phyloP scores from a whole-genome alignment of 2,797 vertebrate genomes.

The Myotis daubentonii region DNA sequence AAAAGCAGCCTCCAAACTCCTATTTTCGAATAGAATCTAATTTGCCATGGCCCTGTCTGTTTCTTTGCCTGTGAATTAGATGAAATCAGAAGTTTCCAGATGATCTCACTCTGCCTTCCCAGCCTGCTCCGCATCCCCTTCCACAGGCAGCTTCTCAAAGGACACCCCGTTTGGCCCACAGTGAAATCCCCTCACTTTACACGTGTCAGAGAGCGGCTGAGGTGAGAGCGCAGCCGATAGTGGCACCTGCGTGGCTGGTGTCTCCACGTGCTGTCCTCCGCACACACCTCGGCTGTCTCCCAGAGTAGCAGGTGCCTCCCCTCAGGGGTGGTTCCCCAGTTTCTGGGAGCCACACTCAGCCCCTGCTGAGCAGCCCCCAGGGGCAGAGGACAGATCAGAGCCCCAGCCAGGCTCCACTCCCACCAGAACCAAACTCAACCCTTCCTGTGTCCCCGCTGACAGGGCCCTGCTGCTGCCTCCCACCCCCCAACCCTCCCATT shows the following conservation, averaged over 20 bases:
- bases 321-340: background rate
- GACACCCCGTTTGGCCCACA: background rate
- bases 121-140: background rate
- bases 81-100: background rate
- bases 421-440: background rate
- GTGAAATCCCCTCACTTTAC: background rate
- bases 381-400: background rate
- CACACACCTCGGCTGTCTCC: background rate
- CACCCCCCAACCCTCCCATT: background rate
- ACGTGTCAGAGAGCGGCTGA: background rate
- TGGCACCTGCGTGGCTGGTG: background rate
- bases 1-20: background rate
- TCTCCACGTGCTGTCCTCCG: background rate
- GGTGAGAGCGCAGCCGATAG: background rate
- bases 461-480: background rate
- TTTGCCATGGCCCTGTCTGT: background rate
- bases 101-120: background rate
- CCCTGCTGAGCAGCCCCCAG: background rate
- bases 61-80: background rate
- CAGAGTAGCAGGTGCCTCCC: background rate
- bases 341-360: background rate
- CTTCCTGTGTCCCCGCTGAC: background rate
- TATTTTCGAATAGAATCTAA: background rate
- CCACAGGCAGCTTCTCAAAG: background rate
- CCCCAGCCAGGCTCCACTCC: background rate